Conservation (phyloP, 2,797 vertebrate genomes). For the Jordanella pulchra region DNA sequence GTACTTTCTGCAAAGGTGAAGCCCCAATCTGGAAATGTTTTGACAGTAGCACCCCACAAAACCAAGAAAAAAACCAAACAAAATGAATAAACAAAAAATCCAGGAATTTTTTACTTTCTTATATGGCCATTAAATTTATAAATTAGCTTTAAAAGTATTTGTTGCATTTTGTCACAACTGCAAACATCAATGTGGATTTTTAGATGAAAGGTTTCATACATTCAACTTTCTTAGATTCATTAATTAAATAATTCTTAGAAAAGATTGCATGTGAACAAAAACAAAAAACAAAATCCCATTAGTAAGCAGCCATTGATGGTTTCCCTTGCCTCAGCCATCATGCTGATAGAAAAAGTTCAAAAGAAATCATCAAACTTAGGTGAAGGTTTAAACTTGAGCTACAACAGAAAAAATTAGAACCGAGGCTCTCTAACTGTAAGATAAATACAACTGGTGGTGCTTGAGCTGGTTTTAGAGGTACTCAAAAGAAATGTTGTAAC, state of each 20-base stretch:
- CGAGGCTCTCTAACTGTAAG: too few relatives aligned
- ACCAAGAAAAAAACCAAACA: too few relatives aligned
- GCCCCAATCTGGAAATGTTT: conserved; percentile 74
- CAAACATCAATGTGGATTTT: neutral
- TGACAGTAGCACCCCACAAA: conserved; percentile 20
- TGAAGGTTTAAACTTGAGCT: too few relatives aligned
- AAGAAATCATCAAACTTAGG: too few relatives aligned
- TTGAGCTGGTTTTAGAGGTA: too few relatives aligned
- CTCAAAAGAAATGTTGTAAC: too few relatives aligned
- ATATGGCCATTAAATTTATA: neutral
- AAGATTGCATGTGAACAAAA: neutral
- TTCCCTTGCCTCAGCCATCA: too few relatives aligned
- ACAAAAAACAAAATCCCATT: neutral
- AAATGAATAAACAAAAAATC: neutral
- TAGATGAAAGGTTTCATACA: neutral
- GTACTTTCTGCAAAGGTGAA: conserved; percentile 62
- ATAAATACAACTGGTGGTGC: too few relatives aligned
- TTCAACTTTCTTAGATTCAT: too few relatives aligned
- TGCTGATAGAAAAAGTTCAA: too few relatives aligned
- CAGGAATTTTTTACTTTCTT: neutral
- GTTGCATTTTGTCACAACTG: neutral
- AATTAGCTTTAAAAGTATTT: neutral
- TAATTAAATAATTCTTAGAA: neutral
- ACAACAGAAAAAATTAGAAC: neutral
- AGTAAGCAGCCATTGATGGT: too few relatives aligned